These are phyloP conservation scores for Notodromas monacha DNA, from an alignment of 2,888 invertebrate species.

Conservation along the genomic window DNA sequence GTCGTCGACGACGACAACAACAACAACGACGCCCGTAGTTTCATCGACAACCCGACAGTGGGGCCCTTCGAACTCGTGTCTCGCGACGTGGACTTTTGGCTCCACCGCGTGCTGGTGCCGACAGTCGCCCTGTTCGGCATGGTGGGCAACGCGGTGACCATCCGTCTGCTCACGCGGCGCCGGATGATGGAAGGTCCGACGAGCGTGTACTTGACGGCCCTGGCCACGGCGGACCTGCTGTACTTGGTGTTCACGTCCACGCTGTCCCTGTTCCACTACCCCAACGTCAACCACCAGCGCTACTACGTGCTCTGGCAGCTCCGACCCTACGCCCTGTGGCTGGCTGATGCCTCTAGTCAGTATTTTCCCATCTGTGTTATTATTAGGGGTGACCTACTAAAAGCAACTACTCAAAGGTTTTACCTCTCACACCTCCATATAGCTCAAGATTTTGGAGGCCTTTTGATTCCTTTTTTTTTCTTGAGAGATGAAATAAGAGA, in stretches of 20 bases:
- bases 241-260: conserved; percentile 30
- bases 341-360: conserved; percentile 32
- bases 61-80: too few species aligned
- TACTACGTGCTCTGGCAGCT: conserved; percentile 27
- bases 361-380: too few species aligned
- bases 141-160: conserved; percentile 26
- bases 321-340: conserved; percentile 25
- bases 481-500: too few species aligned
- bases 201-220: conserved; percentile 35
- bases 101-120: conserved; percentile 28
- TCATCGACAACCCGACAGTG: too few species aligned
- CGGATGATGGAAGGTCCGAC: conserved; percentile 40
- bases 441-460: too few species aligned
- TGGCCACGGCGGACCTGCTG: conserved; percentile 34
- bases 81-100: too few species aligned
- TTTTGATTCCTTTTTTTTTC: too few species aligned
- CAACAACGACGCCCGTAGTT: too few species aligned
- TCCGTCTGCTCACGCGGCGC: conserved; percentile 23
- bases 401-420: too few species aligned
- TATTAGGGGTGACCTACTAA: too few species aligned
- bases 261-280: conserved; percentile 26
- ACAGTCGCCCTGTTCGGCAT: conserved; percentile 29
- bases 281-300: conserved; percentile 19
- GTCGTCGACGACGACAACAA: too few species aligned
- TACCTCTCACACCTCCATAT: too few species aligned